Evolutionary conservation across 2,888 invertebrate species (phyloP), one percentile per base, ranked within the genome.

Genomic region (Leptopterna dolabrata): DNA sequence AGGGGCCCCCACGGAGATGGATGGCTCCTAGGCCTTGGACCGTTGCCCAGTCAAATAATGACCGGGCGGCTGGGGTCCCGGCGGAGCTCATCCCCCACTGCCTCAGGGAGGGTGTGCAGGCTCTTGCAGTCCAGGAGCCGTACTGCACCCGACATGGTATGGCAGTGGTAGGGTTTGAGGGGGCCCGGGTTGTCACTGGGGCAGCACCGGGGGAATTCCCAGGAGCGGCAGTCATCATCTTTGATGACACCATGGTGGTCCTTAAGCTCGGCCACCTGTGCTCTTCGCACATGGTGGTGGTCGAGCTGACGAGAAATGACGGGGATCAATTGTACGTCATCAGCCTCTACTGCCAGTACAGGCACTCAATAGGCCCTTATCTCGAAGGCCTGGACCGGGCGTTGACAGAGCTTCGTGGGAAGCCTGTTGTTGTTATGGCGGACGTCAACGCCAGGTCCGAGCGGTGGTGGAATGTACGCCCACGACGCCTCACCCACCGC

Each of bases 341-440:
- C 43, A 41, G 36, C 76, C 76, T 76, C 76, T 76, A 76, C 43
- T 76, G 76, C 29, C 76, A 76, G 43, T 76, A 76, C 30, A 76
- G 43, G n/a, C 36, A 76, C n/a, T 30, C 76, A 3, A 76, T 76
- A 2, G 7, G 13, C n/a, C 76, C 76, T 19, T 76, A 76, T 41
- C 29, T 76, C 29, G 1, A 4, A 30, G 19, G 43, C 36, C 76
- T 76, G 6, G 76, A 76, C 6, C 29, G 76, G 36, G 36, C 43
- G 36, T 41, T 76, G 36, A 76, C 43, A 2, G 76, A 78, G 41
- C 43, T 43, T 0, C 41, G 43, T 30, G 45, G 43, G 0, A 19
- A 24, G 43, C 19, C 41, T 2, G 45, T 78, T 2, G 19, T 78
- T 0, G 45, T 78, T 6, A 45, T 45, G 43, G 43, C 45, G 0